A percentile compares a stretch with the other conserved stretches of the same genome.
These are phyloP conservation scores for Drosophila helvetica DNA, from an alignment of 2,888 invertebrate species.

Conservation along the genomic window DNA sequence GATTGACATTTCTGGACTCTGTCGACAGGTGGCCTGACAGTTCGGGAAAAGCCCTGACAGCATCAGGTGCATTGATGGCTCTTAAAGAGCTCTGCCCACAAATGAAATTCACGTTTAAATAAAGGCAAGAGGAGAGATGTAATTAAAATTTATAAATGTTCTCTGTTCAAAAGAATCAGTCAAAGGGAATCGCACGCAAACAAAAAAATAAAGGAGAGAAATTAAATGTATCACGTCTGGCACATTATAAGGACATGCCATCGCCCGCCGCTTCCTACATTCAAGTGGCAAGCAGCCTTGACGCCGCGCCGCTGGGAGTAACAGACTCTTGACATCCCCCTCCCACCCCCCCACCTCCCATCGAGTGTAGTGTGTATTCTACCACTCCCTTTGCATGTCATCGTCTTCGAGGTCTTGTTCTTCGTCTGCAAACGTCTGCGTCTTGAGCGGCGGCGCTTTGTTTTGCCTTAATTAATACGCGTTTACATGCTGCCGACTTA, in stretches of 20 bases:
- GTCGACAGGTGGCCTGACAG: slow-evolving; percentile 36
- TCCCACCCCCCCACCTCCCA: slow-evolving; percentile 1
- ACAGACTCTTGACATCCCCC: slow-evolving; percentile 33
- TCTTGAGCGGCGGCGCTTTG: slow-evolving; percentile 45
- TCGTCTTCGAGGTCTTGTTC: slow-evolving; percentile 10
- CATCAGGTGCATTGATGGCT: slow-evolving; percentile 21
- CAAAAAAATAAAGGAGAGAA: slow-evolving; percentile 14
- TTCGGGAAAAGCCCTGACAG: slow-evolving; percentile 11
- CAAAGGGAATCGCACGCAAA: slow-evolving; percentile 29
- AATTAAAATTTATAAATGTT: slow-evolving; percentile 40
- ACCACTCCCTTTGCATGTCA: slow-evolving; percentile 40
- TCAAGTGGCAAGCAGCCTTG: slow-evolving; percentile 11
- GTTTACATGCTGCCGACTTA: slow-evolving; percentile 62
- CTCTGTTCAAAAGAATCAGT: slow-evolving; percentile 35
- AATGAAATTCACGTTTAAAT: slow-evolving; percentile 20
- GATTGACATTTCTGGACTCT: slow-evolving; percentile 29
- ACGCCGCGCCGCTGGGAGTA: slow-evolving; percentile 24
- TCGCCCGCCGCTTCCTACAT: slow-evolving; percentile 41
- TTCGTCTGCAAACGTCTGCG: slow-evolving; percentile 22
- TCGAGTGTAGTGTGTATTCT: not conserved
- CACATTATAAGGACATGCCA: slow-evolving; percentile 58
- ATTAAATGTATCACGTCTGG: slow-evolving; percentile 63
- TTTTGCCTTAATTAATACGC: slow-evolving; percentile 74
- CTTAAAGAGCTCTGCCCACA: slow-evolving; percentile 30
- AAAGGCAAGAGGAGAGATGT: slow-evolving; percentile 9